A percentile compares a stretch with the other conserved stretches of the same genome.
Evolutionary conservation across 1,140 invertebrate species (phyloP).

Genomic region (Triops cancriformis): DNA sequence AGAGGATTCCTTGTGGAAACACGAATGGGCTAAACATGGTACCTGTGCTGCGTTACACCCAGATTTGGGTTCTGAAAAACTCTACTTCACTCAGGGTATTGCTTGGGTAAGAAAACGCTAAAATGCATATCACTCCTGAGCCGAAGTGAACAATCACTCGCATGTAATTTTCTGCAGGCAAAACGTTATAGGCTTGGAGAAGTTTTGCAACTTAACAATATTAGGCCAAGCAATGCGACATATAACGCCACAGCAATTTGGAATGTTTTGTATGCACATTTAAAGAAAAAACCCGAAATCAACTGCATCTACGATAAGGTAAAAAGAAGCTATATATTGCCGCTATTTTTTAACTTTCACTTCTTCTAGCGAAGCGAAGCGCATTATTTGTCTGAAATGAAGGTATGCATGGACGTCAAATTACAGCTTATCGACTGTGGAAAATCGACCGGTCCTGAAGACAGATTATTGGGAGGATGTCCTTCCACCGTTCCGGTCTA

Average conservation of each 20-base stretch:
- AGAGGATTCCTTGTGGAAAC: constrained; percentile 59
- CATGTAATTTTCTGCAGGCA: neutral
- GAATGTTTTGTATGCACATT: neutral
- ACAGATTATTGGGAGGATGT: neutral
- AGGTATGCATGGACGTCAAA: constrained; percentile 18
- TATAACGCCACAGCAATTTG: constrained; percentile 21
- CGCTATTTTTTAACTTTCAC: neutral
- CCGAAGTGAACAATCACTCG: neutral
- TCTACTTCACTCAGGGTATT: constrained; percentile 63
- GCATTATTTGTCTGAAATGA: constrained; percentile 21
- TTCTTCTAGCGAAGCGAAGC: constrained; percentile 12
- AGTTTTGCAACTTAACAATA: neutral
- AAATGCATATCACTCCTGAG: neutral
- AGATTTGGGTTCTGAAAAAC: constrained; percentile 53
- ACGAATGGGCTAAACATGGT: constrained; percentile 79
- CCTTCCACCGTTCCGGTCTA: neutral
- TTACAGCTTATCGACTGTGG: constrained; percentile 19
- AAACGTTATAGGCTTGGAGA: constrained; percentile 15
- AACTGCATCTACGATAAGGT: constrained; percentile 19
- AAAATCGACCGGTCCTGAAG: neutral
- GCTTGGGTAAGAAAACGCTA: constrained; percentile 39
- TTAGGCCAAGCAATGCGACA: neutral
- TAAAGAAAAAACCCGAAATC: neutral
- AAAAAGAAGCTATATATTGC: neutral
- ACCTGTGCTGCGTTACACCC: constrained; percentile 59